phyloP scores from a whole-genome alignment of 2,888 invertebrate species.

The Ecliptopera silaceata region DNA sequence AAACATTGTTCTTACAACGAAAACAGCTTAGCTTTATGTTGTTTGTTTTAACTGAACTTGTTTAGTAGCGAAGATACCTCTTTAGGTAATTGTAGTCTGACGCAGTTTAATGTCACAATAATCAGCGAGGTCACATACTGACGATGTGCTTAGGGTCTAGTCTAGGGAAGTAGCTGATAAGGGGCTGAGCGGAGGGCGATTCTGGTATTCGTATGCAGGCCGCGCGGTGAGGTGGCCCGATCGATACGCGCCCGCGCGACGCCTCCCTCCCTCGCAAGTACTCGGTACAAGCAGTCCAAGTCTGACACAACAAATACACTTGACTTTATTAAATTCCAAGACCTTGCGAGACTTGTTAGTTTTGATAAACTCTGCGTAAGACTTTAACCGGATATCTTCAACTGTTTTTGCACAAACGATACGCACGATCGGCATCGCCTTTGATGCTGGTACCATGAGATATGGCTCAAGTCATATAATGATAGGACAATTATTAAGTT shows the following conservation, averaged over 20 bases:
- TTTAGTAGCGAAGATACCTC: constrained; percentile 11
- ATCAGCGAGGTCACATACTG: constrained; percentile 63
- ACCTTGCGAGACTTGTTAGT: constrained; percentile 37
- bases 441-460: constrained; percentile 12
- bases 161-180: constrained; percentile 68
- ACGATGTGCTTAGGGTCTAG: constrained; percentile 66
- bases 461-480: constrained; percentile 27
- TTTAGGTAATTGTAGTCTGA: constrained; percentile 34
- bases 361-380: constrained; percentile 6
- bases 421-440: constrained; percentile 7
- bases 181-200: constrained; percentile 72
- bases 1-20: constrained; percentile 30
- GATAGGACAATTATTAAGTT: constrained; percentile 46
- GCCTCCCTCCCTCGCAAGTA: constrained; percentile 58
- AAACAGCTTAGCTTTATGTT: constrained; percentile 9
- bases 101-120: constrained; percentile 56
- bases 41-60: constrained; percentile 5
- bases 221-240: constrained; percentile 68
- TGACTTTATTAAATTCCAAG: constrained; percentile 61
- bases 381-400: neutral
- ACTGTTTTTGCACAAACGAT: neutral
- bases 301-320: constrained; percentile 65
- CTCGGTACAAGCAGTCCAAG: constrained; percentile 53
- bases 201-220: constrained; percentile 81
- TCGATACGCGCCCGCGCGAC: constrained; percentile 82